Evolutionary conservation across 2,113 vertebrate species (phyloP).

Genomic region (Nansenia antarctica): DNA sequence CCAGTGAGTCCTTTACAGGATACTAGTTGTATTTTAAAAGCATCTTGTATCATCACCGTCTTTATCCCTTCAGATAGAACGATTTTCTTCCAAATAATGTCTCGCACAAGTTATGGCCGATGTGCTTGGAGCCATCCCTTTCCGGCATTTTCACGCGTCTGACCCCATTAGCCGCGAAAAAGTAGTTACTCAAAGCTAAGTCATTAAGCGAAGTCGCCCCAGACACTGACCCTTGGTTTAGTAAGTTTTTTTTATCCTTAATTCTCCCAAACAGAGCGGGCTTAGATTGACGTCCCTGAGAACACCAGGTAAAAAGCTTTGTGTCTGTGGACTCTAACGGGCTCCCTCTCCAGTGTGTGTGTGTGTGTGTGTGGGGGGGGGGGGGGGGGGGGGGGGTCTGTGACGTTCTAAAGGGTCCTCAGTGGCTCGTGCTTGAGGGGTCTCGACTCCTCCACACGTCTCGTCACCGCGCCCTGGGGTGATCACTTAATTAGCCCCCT

Average conservation of each 20-base stretch:
- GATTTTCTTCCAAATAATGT: no score
- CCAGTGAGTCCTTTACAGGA: no score
- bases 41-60: no score
- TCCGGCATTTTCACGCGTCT: no score
- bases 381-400: slow-evolving; percentile 34
- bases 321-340: slow-evolving; percentile 50
- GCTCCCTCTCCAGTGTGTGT: no score
- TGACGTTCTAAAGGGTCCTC: slow-evolving; percentile 63
- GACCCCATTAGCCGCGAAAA: no score
- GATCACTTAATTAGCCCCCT: slow-evolving; percentile 62
- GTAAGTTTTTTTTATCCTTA: slow-evolving; percentile 33
- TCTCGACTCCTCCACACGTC: slow-evolving; percentile 39
- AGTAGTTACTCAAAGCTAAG: no score
- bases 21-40: no score
- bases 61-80: no score
- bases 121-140: no score
- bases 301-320: slow-evolving; percentile 53
- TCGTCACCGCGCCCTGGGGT: slow-evolving; percentile 46
- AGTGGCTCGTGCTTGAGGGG: slow-evolving; percentile 17
- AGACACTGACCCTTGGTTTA: slow-evolving; percentile 47
- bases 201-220: slow-evolving; percentile 42
- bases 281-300: slow-evolving; percentile 39
- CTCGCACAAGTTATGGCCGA: no score
- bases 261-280: slow-evolving; percentile 39
- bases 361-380: no score